Evolutionary conservation across 2,113 vertebrate species (phyloP).

Genomic region (Dipodomys merriami): DNA sequence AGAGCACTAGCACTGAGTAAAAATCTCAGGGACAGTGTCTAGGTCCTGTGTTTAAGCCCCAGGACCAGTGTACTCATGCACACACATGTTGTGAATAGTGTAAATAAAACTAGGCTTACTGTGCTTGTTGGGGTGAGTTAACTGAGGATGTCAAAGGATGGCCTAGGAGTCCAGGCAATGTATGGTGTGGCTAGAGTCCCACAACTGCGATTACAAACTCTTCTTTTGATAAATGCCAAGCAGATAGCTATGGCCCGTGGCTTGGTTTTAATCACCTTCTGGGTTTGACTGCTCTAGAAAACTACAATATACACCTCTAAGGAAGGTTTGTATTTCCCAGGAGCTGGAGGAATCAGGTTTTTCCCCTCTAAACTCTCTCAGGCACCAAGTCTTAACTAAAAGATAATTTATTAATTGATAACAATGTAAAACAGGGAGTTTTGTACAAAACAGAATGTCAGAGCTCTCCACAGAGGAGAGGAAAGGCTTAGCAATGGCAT

Average conservation of each 20-base stretch:
- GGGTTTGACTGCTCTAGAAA: neutral
- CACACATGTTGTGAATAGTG: neutral
- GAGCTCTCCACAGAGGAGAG: neutral
- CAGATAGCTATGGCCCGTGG: neutral
- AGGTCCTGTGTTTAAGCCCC: too few species aligned
- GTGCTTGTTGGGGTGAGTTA: neutral
- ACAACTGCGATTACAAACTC: neutral
- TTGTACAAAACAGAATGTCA: neutral
- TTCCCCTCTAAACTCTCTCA: neutral
- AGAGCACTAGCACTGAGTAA: too few species aligned
- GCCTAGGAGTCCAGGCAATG: too few species aligned
- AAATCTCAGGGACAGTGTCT: too few species aligned
- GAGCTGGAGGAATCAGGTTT: neutral
- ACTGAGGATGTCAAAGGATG: too few species aligned
- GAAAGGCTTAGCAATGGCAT: accelerated
- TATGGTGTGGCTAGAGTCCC: too few species aligned
- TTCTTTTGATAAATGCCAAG: neutral
- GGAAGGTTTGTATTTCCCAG: neutral
- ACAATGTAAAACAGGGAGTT: neutral
- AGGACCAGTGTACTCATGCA: too few species aligned
- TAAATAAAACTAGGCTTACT: neutral
- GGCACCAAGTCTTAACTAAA: neutral
- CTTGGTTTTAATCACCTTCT: neutral
- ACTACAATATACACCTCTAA: neutral
- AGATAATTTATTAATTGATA: neutral